A percentile compares a stretch with the other conserved stretches of the same genome.
phyloP scores from a whole-genome alignment of 2,888 invertebrate species.

The Drosophila monieri region DNA sequence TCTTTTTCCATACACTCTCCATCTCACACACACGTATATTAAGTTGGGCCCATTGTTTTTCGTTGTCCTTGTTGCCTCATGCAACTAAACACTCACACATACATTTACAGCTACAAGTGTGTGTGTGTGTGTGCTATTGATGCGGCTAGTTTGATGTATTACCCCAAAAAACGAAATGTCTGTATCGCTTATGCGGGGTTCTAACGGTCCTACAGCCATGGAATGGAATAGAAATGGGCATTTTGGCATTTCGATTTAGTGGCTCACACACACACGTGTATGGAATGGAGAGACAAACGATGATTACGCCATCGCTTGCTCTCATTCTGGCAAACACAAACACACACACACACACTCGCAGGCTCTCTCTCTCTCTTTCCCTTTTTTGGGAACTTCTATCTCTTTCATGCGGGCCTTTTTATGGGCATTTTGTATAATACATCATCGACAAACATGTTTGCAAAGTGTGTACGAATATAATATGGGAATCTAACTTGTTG shows the following conservation, averaged over 20 bases:
- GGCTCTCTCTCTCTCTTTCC: conserved; percentile 6
- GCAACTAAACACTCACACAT: conserved; percentile 57
- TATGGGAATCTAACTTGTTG: conserved; percentile 80
- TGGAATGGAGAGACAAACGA: conserved; percentile 71
- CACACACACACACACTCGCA: conserved; percentile 20
- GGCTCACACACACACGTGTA: conserved; percentile 27
- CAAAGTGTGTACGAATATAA: conserved; percentile 81
- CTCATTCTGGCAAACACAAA: conserved; percentile 61
- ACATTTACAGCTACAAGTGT: conserved; percentile 29
- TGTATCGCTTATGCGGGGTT: conserved; percentile 80
- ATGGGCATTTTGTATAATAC: conserved; percentile 82
- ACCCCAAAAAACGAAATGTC: conserved; percentile 79
- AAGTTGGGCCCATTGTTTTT: conserved; percentile 76
- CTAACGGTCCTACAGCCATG: conserved; percentile 67
- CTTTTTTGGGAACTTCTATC: conserved; percentile 49
- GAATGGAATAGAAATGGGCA: conserved; percentile 78
- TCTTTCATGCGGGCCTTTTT: conserved; percentile 81
- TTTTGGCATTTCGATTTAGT: conserved; percentile 81
- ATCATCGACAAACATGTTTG: conserved; percentile 83
- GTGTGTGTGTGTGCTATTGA: conserved; percentile 72
- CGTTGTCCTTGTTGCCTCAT: conserved; percentile 77
- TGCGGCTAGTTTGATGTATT: conserved; percentile 83
- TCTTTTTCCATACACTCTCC: conserved; percentile 64
- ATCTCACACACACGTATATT: conserved; percentile 54
- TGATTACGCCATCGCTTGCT: conserved; percentile 78